Conservation (phyloP, 2,797 vertebrate species). For the Siniperca scherzeri region DNA sequence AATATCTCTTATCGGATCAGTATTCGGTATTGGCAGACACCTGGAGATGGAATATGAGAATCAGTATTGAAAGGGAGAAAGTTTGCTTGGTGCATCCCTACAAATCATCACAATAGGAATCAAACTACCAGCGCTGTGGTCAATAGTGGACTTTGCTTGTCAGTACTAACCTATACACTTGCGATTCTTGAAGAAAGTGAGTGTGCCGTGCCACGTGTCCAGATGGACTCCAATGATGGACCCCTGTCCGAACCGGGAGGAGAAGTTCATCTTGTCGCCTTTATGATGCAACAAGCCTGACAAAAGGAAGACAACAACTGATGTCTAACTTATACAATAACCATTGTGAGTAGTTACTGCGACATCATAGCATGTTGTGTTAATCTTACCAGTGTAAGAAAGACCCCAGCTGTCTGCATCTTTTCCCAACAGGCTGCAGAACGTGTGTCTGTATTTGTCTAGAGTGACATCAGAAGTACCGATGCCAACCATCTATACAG, state of each 20-base stretch:
- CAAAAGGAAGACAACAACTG: background rate
- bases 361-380: background rate
- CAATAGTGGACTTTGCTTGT: background rate
- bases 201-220: conserved; percentile 96
- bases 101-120: background rate
- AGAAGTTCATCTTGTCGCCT: conserved; percentile 95
- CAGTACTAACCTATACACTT: conserved; percentile 89
- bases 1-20: background rate
- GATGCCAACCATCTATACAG: conserved; percentile 94
- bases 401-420: conserved; percentile 98
- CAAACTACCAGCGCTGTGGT: background rate
- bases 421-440: conserved; percentile 96
- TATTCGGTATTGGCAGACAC: background rate
- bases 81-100: background rate
- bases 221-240: conserved; percentile 97
- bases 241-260: conserved; percentile 95
- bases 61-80: background rate
- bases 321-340: background rate
- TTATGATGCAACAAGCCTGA: conserved; percentile 96
- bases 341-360: background rate
- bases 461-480: conserved; percentile 95
- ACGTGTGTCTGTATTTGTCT: conserved; percentile 96
- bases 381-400: conserved; percentile 94
- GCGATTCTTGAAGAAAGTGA: conserved; percentile 98
- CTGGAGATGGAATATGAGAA: background rate